Base-by-base conservation (phyloP, 1,140 invertebrate genomes). In the Conus betulinus region DNA sequence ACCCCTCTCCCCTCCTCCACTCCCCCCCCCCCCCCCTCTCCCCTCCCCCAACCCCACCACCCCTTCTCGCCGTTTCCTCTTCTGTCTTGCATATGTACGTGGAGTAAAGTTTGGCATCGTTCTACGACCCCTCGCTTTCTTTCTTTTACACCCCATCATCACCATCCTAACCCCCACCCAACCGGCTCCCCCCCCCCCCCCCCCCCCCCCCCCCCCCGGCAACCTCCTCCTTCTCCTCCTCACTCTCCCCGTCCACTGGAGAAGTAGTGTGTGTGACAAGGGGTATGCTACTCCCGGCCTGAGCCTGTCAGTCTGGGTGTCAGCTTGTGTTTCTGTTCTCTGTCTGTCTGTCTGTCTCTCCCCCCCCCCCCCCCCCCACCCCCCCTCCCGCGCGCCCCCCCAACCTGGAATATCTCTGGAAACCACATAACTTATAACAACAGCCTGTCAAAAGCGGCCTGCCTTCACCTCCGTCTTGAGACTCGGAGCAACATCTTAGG, bases 141-240 rank as follows among this genome's bases (percentile, higher is more conserved):
- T n/a, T n/a, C n/a, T n/a, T n/a, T n/a, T n/a, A n/a, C n/a, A n/a
- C n/a, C n/a, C n/a, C n/a, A n/a, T n/a, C n/a, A n/a, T n/a, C n/a
- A n/a, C n/a, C n/a, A n/a, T n/a, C n/a, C n/a, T n/a, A n/a, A n/a
- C n/a, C n/a, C n/a, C n/a, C n/a, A n/a, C n/a, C n/a, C n/a, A n/a
- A n/a, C n/a, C n/a, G n/a, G n/a, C n/a, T n/a, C n/a, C 39, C 39
- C 39, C 39, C 39, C 63, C 76, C 11, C 27, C 39, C 53, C 51
- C 52, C 27, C 53, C 71, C 78, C 51, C 78, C 52, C 55, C 76
- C 52, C 25, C 55, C 39, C 78, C 23, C 52, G 6, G n/a, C n/a
- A n/a, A n/a, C n/a, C n/a, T n/a, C 81, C 63, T 86, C 51, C 53
- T 25, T 86, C 67, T 85, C 55, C 25, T n/a, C 25, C 67, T 10